Percentiles rank a stretch among this genome's conserved stretches.
phyloP scores from a whole-genome alignment of 2,888 invertebrate genomes.

The Lampropteryx suffumata region DNA sequence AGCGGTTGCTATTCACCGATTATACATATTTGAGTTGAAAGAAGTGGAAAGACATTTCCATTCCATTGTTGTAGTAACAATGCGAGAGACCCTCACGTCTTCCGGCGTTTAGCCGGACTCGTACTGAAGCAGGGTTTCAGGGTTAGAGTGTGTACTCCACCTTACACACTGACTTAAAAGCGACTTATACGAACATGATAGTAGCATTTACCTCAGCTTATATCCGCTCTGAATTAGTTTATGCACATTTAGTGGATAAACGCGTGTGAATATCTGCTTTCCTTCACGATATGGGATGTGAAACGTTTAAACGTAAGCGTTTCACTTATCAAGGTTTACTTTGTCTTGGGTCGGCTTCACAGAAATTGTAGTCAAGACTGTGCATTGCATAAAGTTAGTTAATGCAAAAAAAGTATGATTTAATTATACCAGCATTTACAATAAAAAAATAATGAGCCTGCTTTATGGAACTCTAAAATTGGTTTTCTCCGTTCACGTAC shows the following conservation, averaged over 20 bases:
- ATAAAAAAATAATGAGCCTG: not conserved
- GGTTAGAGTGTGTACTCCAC: conserved; percentile 41
- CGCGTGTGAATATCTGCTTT: too few relatives aligned
- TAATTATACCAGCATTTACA: too few relatives aligned
- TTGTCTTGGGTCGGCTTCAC: too few relatives aligned
- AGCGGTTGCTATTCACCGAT: conserved; percentile 41
- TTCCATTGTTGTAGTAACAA: conserved; percentile 65
- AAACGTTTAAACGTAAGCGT: too few relatives aligned
- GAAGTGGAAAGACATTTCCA: conserved; percentile 63
- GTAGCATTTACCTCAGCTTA: conserved; percentile 1
- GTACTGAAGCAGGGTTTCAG: conserved; percentile 44
- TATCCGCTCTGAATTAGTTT: not conserved
- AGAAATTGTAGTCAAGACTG: too few relatives aligned
- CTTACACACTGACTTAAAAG: conserved; percentile 34
- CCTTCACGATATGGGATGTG: not conserved
- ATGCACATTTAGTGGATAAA: too few relatives aligned
- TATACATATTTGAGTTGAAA: conserved; percentile 47
- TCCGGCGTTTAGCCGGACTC: conserved; percentile 68
- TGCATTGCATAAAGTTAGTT: too few relatives aligned
- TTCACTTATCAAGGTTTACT: too few relatives aligned
- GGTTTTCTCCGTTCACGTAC: conserved; percentile 4
- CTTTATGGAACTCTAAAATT: not conserved
- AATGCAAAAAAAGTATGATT: too few relatives aligned
- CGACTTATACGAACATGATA: conserved; percentile 1
- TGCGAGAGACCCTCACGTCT: conserved; percentile 56